Evolutionary conservation across 2,888 invertebrate genomes (phyloP), one percentile per base, ranked within the genome.

Genomic region (Auanema freiburgensis): DNA sequence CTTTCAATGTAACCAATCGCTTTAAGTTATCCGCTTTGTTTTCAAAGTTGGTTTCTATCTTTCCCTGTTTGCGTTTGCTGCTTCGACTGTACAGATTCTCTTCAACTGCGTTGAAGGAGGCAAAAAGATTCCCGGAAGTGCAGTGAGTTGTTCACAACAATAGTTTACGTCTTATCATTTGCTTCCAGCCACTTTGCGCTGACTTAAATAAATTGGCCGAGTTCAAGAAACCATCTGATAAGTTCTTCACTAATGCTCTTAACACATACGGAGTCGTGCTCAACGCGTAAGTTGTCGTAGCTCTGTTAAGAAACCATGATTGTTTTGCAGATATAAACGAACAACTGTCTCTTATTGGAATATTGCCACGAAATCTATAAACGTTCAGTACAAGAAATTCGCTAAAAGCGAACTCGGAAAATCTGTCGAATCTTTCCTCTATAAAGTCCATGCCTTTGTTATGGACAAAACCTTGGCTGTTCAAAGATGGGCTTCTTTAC

Each of bases 151-250:
- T 3, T 18, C 6, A 18, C 6, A 16, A 46, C 46, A 16, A 5
- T 10, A 16, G 10, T 5, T 46, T 3, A 16, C 10, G 33, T 5
- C 4, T 5, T 33, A 33, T 33, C 33, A n/a, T n/a, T 3, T 16
- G 21, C 56, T 46, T 54, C 49, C 24, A 52, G 24, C 69, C 71
- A 33, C 61, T 74, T 41, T 74, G 74, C 57, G 51, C 64, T 33
- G 74, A 74, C 50, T 6, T 74, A 21, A 55, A 58, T 2, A 56
- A 57, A 16, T 1, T 71, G 57, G n/a, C 57, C 14, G 46, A 57
- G 11, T 65, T 62, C 33, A 43, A 57, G 16, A 57, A 58, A 42
- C 69, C 71, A 21, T 66, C 69, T 2, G 59, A 67, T 18, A 23
- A 53, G 3, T 71, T 74, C 44, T 24, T 24, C 1, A 52, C 46